Conservation (phyloP, 1,140 invertebrate genomes). For the Antheraea mylitta region DNA sequence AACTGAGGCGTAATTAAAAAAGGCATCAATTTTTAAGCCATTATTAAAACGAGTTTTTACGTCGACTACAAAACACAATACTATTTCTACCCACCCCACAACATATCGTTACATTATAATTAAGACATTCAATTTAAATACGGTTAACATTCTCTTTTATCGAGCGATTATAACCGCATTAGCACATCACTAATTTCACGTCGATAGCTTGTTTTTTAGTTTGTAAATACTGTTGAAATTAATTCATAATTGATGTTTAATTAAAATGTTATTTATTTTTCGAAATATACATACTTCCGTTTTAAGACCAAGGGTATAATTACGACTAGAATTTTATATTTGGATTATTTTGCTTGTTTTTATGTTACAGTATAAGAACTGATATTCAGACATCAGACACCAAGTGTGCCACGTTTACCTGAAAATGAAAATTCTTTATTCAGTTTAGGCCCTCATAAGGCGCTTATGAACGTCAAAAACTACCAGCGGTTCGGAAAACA, state of each 20-base stretch:
- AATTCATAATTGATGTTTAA: not conserved
- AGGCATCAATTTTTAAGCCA: not conserved
- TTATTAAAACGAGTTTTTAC: not conserved
- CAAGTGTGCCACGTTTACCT: too few species aligned
- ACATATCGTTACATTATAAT: slow-evolving; percentile 1
- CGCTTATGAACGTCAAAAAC: too few species aligned
- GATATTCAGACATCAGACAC: too few species aligned
- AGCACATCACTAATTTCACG: slow-evolving; percentile 13
- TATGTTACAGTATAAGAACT: too few species aligned
- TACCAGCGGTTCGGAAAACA: too few species aligned
- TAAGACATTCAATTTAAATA: slow-evolving; percentile 7
- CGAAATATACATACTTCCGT: not conserved
- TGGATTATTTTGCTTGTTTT: too few species aligned
- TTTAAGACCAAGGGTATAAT: too few species aligned
- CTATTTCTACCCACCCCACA: not conserved
- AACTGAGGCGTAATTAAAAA: not conserved
- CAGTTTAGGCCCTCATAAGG: too few species aligned
- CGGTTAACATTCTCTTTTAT: not conserved
- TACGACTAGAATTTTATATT: too few species aligned
- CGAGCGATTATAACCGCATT: slow-evolving; percentile 10
- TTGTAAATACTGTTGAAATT: not conserved
- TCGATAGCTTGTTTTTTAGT: slow-evolving; percentile 1
- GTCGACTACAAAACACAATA: not conserved
- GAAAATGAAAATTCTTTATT: too few species aligned
- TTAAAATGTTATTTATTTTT: not conserved